Evolutionary conservation across 2,797 vertebrate species (phyloP).

Genomic region (Centroberyx gerrardi): DNA sequence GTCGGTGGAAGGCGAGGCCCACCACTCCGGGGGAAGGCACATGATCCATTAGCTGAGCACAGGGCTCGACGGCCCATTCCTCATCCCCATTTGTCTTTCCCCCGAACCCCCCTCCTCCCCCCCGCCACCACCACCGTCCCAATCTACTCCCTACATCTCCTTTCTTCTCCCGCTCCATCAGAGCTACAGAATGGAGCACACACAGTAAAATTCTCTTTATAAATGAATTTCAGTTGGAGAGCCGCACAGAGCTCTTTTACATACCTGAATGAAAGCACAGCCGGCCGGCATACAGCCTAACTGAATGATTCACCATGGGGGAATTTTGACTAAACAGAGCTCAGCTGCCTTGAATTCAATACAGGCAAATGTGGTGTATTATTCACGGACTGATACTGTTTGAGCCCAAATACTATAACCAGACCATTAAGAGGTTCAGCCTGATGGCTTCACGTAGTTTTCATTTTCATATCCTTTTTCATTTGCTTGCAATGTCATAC

Average conservation of each 20-base stretch:
- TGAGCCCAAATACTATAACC: constrained; percentile 55
- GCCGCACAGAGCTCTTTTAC: constrained; percentile 44
- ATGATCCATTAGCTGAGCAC: constrained; percentile 81
- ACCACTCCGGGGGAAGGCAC: constrained; percentile 65
- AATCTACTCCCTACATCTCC: constrained; percentile 27
- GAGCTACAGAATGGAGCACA: constrained; percentile 31
- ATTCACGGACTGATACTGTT: constrained; percentile 57
- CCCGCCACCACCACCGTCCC: constrained; percentile 20
- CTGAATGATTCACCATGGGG: constrained; percentile 48
- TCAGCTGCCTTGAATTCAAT: constrained; percentile 65
- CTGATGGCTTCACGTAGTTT: constrained; percentile 45
- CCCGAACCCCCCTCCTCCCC: constrained; percentile 38
- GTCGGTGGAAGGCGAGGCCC: constrained; percentile 65
- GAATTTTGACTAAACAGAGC: constrained; percentile 55
- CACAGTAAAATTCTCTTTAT: constrained; percentile 25
- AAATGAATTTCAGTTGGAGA: constrained; percentile 48
- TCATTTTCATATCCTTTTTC: constrained; percentile 48
- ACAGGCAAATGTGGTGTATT: constrained; percentile 67
- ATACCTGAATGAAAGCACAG: constrained; percentile 63
- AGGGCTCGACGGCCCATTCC: constrained; percentile 69
- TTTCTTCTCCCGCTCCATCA: constrained; percentile 38
- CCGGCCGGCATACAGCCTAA: constrained; percentile 14
- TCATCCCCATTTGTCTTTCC: constrained; percentile 79
- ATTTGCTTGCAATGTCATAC: constrained; percentile 35
- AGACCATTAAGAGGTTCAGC: constrained; percentile 39